Conservation (phyloP, 2,888 invertebrate species). For the Desoria tigrina region DNA sequence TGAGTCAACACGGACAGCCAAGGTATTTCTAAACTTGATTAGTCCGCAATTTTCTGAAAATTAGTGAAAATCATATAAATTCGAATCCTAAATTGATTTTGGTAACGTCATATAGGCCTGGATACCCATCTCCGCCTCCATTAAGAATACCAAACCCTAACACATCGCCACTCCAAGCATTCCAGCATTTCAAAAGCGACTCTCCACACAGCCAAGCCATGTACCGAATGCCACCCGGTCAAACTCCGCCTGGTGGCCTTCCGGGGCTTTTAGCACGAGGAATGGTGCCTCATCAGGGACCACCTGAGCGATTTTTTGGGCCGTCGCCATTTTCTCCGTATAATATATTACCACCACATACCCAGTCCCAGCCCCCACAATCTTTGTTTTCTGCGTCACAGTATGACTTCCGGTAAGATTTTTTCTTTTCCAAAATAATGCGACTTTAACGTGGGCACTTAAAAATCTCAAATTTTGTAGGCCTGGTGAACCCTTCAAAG, state of each 20-base stretch:
- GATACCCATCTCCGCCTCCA: slow-evolving; percentile 42
- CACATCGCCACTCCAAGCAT: slow-evolving; percentile 44
- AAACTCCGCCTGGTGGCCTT: slow-evolving; percentile 33
- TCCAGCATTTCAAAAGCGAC: slow-evolving; percentile 50
- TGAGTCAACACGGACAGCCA: slow-evolving; percentile 35
- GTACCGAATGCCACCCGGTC: slow-evolving; percentile 40
- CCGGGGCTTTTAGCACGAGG: slow-evolving; percentile 38
- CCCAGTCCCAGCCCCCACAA: slow-evolving; percentile 44
- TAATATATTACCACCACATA: slow-evolving; percentile 45
- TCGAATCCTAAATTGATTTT: neutral
- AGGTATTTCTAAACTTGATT: slow-evolving; percentile 34
- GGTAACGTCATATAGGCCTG: slow-evolving; percentile 32
- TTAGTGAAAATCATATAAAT: slow-evolving; percentile 1
- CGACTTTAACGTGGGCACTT: no score
- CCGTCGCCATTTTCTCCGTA: slow-evolving; percentile 45
- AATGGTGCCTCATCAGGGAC: slow-evolving; percentile 33
- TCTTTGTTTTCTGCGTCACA: slow-evolving; percentile 31
- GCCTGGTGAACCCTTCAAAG: neutral
- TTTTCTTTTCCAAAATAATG: neutral
- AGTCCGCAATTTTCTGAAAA: neutral
- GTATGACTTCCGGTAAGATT: slow-evolving; percentile 49
- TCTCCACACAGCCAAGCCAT: slow-evolving; percentile 29
- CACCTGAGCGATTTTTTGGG: slow-evolving; percentile 26
- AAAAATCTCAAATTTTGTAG: no score
- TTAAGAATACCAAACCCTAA: slow-evolving; percentile 51